Percentiles rank a stretch among this genome's conserved stretches.
These are phyloP conservation scores for Falcaria lacertinaria DNA, from an alignment of 2,888 invertebrate species.

Conservation along the genomic window DNA sequence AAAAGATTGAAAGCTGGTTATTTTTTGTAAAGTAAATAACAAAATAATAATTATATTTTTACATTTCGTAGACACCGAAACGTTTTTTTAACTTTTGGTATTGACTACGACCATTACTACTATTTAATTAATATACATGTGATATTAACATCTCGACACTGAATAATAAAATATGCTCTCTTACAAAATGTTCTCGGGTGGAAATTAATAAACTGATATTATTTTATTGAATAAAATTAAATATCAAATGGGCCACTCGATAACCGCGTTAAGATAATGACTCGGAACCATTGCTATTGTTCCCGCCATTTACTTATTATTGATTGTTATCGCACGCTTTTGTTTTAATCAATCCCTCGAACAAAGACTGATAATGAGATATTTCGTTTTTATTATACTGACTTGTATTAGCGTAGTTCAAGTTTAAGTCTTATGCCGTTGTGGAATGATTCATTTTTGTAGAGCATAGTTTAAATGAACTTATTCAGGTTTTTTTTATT, in stretches of 20 bases:
- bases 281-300: neutral
- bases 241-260: neutral
- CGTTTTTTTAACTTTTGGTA: no score
- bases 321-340: neutral
- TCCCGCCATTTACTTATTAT: neutral
- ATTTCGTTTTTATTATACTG: neutral
- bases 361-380: neutral
- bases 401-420: neutral
- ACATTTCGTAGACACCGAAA: no score
- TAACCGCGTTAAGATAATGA: neutral
- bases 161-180: no score
- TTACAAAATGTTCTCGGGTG: no score
- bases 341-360: neutral
- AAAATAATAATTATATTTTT: no score
- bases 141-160: no score
- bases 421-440: neutral
- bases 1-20: no score
- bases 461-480: neutral
- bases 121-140: no score
- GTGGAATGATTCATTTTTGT: neutral
- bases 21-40: no score
- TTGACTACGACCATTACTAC: no score
- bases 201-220: no score
- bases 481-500: no score
- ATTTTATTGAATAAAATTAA: neutral